Evolutionary conservation across 2,888 invertebrate genomes (phyloP), one percentile per base, ranked within the genome.

Genomic region (Chironomus tentans): DNA sequence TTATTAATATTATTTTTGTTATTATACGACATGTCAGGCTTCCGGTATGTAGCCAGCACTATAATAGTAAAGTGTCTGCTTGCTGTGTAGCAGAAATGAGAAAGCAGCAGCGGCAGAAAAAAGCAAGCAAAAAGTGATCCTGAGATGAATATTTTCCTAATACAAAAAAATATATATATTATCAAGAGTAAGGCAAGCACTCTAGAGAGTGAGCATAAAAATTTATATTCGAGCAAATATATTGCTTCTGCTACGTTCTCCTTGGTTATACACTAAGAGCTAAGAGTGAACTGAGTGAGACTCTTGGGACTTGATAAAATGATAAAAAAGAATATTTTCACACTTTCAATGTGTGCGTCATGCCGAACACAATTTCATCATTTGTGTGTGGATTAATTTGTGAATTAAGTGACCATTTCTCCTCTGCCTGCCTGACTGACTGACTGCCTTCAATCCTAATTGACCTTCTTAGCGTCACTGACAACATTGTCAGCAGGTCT

Each of bases 301-400:
- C 74, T 47, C 74, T 21, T 65, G 74, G 68, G 74, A 74, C 68
- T 74, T 22, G 38, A 22, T 61, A 62, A 46, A 74, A 74, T 74
- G 74, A 74, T 74, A 74, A 74, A 48, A 65, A 74, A 74, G 48
- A 74, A 74, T 74, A 74, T 74, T 74, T 73, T 74, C 74, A 74
- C 74, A 74, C 74, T 74, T 68, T 65, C 68, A 22, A 22, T 74
- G 74, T 65, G 65, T 65, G 74, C 74, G 74, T 65, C 21, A 7
- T 56, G 56, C 56, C 15, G n/a, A 56, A 56, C 18, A 56, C 6
- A 18, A 7, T 56, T 56, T 5, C 15, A 56, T 15, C 56, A 18
- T 56, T n/a, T 15, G 15, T 56, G 15, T 56, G 56, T 56, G 56
- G 70, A 56, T 28, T 61, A 50, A 38, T 72, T 72, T 72, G 18